phyloP scores from a whole-genome alignment of 2,113 vertebrate species.

The Trichechus manatus region DNA sequence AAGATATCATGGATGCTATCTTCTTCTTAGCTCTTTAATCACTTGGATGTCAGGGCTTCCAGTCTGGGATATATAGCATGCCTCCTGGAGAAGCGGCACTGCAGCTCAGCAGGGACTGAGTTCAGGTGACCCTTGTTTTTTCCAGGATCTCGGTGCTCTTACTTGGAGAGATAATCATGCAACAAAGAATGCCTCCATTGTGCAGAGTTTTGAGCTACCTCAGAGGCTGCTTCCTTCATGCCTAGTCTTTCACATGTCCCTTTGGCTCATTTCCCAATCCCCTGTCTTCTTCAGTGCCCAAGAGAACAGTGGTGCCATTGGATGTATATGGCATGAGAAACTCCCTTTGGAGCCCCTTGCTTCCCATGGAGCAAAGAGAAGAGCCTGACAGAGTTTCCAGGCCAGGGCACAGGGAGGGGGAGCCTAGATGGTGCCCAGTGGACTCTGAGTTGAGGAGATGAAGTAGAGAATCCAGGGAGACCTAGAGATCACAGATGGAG shows the following conservation, averaged over 20 bases:
- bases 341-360: background rate
- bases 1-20: background rate
- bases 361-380: background rate
- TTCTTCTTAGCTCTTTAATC: background rate
- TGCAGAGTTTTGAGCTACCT: background rate
- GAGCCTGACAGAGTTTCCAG: background rate
- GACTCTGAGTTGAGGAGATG: background rate
- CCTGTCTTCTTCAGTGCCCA: background rate
- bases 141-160: too few relatives aligned
- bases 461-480: background rate
- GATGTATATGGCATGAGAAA: background rate
- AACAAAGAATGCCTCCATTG: background rate
- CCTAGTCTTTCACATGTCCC: background rate
- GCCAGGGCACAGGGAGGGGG: background rate
- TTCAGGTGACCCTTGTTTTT: background rate
- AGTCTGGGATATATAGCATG: background rate
- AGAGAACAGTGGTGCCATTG: background rate
- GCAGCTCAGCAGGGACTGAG: background rate
- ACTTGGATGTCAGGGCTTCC: background rate
- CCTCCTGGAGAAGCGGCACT: background rate
- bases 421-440: background rate
- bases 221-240: background rate
- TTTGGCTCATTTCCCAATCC: background rate
- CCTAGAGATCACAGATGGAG: background rate
- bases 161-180: background rate